Evolutionary conservation across 2,797 vertebrate genomes (phyloP), one percentile per base, ranked within the genome.

Genomic region (Danionella dracula): DNA sequence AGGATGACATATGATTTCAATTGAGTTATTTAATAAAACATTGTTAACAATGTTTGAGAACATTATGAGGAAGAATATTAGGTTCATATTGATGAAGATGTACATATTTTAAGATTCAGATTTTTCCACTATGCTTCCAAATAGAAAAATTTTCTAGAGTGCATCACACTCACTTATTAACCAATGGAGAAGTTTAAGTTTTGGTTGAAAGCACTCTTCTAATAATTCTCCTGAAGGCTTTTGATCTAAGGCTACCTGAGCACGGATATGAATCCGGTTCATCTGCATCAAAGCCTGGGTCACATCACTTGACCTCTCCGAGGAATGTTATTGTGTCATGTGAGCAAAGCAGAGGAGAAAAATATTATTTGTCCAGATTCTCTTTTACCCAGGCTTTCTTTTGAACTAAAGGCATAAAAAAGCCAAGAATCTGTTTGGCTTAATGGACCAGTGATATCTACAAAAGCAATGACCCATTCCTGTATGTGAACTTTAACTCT

Each of bases 381-480:
- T 74, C 17, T 76, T 72, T 60, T 63, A 19, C 65, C 29, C 7
- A 8, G 65, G 70, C 55, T 71, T 69, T 51, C 44, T 29, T 49
- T 48, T 23, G 50, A 48, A 46, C 11, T 8, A 9, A 27, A 61
- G n/a, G 19, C 10, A 4, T 29, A 34, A 16, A 55, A 66, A 66
- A 34, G 20, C 10, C 31, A 19, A 40, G 12, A 41, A 34, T 15
- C 66, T 49, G 46, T 64, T 71, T 64, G 51, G 35, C 41, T 60
- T 62, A 64, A 38, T 8, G 3, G 56, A 4, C 60, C 53, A 21
- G 20, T 63, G 37, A 53, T 51, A n/a, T 34, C 42, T 35, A 55
- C 34, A 57, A 49, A 60, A 45, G 34, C 44, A 61, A 16, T 23
- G 49, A 42, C 21, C 50, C 46, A 40, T 58, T 50, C 29, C 17